Evolutionary conservation across 2,797 vertebrate species (phyloP).

Genomic region (Chloroceryle inda): DNA sequence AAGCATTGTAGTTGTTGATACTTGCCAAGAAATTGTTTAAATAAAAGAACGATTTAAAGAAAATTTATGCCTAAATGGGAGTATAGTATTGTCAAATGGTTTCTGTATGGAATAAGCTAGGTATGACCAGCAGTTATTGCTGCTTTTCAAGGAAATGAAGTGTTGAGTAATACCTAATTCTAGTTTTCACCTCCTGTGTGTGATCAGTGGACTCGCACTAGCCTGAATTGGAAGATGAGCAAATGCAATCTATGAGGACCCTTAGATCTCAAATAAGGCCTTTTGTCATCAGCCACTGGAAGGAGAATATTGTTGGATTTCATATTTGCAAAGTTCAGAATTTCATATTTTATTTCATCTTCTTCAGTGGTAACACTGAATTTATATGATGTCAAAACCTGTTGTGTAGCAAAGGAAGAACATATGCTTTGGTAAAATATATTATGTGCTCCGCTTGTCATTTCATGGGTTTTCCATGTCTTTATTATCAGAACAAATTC

Average conservation of each 20-base stretch:
- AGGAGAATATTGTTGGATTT: neutral
- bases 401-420: neutral
- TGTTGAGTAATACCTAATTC: neutral
- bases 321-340: neutral
- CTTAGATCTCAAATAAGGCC: neutral
- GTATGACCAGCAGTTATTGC: neutral
- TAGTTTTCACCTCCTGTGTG: neutral
- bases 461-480: neutral
- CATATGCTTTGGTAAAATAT: neutral
- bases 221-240: neutral
- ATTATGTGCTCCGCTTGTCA: neutral
- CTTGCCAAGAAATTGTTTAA: neutral
- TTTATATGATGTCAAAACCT: neutral
- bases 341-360: neutral
- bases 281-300: neutral
- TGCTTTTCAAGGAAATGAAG: neutral
- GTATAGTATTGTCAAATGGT: neutral
- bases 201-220: neutral
- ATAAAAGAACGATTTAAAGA: neutral
- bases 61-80: neutral
- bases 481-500: neutral
- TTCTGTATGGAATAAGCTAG: neutral
- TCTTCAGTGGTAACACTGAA: neutral
- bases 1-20: neutral
- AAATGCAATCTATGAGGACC: neutral